Percentiles rank a stretch among this genome's conserved stretches.
phyloP scores from a whole-genome alignment of 2,888 invertebrate species.

The Cyaniris semiargus region DNA sequence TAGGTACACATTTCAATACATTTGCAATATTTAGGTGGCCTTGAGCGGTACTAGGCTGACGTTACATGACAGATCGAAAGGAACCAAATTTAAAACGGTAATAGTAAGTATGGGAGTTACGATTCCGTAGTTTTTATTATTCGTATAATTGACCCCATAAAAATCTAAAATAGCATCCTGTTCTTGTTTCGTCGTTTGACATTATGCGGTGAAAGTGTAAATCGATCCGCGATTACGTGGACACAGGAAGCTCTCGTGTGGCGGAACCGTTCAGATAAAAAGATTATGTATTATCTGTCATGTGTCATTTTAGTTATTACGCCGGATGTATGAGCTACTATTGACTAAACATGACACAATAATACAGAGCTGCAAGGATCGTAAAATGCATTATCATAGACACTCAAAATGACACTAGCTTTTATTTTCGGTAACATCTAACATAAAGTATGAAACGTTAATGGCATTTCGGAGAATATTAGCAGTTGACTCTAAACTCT shows the following conservation, averaged over 20 bases:
- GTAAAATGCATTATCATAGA: not conserved
- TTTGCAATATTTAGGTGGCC: too few relatives aligned
- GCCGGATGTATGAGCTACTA: not conserved
- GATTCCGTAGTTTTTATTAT: too few relatives aligned
- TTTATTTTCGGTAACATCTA: too few relatives aligned
- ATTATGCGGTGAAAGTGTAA: slow-evolving; percentile 16
- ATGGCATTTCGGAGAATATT: too few relatives aligned
- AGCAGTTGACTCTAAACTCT: too few relatives aligned
- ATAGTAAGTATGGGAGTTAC: too few relatives aligned
- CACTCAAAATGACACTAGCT: not conserved
- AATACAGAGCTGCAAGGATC: not conserved
- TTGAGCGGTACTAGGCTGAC: too few relatives aligned
- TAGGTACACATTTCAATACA: too few relatives aligned
- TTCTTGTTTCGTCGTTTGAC: slow-evolving; percentile 1
- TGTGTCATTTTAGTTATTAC: slow-evolving; percentile 8
- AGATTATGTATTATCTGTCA: not conserved
- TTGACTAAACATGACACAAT: not conserved
- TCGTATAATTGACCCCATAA: not conserved
- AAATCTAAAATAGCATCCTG: not conserved
- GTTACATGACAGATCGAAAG: too few relatives aligned
- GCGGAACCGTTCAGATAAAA: slow-evolving; percentile 4
- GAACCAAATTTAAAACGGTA: too few relatives aligned
- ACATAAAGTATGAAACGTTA: too few relatives aligned
- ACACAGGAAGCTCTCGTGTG: slow-evolving; percentile 6
- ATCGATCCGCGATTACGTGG: slow-evolving; percentile 10